Conservation (phyloP, 2,113 vertebrate genomes). For the Carassius carassius region DNA sequence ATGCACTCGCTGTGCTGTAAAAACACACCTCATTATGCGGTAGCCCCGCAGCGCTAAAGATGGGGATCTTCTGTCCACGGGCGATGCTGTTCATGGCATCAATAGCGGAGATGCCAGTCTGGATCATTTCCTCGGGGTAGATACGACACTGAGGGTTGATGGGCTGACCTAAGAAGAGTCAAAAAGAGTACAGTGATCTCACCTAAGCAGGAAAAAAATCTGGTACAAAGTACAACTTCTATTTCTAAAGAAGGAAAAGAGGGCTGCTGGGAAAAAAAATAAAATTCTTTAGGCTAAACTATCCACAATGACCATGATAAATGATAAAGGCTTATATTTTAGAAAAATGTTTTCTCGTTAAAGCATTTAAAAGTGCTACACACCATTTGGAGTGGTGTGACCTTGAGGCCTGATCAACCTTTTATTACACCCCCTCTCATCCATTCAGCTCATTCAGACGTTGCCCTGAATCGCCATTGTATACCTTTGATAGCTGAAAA, state of each 20-base stretch:
- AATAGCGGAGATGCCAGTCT: conserved; percentile 82
- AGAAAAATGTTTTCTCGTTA: not conserved
- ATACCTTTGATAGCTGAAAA: conserved; percentile 26
- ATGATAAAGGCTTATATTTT: not conserved
- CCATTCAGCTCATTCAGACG: not conserved
- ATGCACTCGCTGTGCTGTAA: too few relatives aligned
- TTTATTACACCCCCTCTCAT: conserved; percentile 7
- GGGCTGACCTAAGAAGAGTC: conserved; percentile 72
- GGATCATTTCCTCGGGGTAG: conserved; percentile 85
- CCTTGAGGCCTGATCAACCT: conserved; percentile 31
- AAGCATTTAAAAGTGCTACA: not conserved
- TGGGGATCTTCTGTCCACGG: conserved; percentile 83
- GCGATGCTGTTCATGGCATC: conserved; percentile 85
- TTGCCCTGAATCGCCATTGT: conserved; percentile 15
- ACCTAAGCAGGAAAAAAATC: not conserved
- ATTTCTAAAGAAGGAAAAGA: not conserved
- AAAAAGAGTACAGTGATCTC: not conserved
- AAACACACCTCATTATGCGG: conserved; percentile 80
- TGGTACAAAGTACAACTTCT: not conserved
- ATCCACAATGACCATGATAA: not conserved
- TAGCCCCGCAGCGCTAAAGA: conserved; percentile 82
- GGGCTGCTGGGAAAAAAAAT: not conserved
- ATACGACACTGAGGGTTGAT: conserved; percentile 84
- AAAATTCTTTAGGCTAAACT: not conserved
- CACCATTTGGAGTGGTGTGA: conserved; percentile 17